phyloP scores from a whole-genome alignment of 2,797 vertebrate genomes.

The Cossypha niveicapilla region DNA sequence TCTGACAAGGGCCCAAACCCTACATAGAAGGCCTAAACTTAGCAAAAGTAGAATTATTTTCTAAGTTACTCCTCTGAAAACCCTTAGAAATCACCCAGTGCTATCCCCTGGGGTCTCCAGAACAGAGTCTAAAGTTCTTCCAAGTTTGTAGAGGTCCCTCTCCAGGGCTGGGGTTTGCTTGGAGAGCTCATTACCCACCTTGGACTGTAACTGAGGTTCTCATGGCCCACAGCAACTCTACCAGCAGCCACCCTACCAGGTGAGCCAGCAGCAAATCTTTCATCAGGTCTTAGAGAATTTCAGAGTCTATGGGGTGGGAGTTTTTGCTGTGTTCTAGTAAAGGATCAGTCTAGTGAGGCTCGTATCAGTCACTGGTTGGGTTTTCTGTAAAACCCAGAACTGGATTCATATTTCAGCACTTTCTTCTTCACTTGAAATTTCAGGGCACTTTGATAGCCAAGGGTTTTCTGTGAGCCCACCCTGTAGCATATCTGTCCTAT shows the following conservation, averaged over 20 bases:
- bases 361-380: not conserved
- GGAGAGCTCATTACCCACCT: not conserved
- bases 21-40: not conserved
- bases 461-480: not conserved
- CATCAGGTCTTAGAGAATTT: not conserved
- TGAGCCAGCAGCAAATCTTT: not conserved
- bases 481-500: not conserved
- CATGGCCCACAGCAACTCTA: not conserved
- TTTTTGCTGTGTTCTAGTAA: not conserved
- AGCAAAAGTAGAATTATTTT: not conserved
- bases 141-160: not conserved
- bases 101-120: not conserved
- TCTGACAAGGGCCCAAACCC: not conserved
- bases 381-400: not conserved
- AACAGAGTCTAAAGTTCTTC: not conserved
- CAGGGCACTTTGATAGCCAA: not conserved
- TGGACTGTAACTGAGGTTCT: not conserved
- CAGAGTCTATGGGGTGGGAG: not conserved
- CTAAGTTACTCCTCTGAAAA: not conserved
- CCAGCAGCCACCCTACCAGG: not conserved
- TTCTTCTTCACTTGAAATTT: not conserved
- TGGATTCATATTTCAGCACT: not conserved
- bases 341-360: not conserved
- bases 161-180: not conserved
- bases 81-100: not conserved